phyloP scores from a whole-genome alignment of 2,888 invertebrate species.

The Serrognathus titanus region DNA sequence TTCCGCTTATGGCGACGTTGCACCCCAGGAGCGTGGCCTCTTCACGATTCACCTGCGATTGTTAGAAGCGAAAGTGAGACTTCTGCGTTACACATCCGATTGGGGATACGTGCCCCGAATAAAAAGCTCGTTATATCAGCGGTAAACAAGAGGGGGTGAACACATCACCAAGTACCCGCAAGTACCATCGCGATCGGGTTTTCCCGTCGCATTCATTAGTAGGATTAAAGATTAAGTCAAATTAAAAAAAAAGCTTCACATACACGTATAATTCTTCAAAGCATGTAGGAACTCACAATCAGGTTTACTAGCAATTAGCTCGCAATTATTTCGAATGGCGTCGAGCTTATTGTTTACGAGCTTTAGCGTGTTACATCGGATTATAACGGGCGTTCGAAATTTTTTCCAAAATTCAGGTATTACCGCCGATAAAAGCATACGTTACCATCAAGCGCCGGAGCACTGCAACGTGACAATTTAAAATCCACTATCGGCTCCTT shows the following conservation, averaged over 20 bases:
- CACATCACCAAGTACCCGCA: too few species aligned
- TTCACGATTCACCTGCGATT: too few species aligned
- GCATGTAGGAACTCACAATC: slow-evolving; percentile 11
- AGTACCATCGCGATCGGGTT: too few species aligned
- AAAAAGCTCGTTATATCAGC: slow-evolving; percentile 25
- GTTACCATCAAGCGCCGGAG: slow-evolving; percentile 29
- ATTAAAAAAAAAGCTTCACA: too few species aligned
- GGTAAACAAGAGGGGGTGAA: too few species aligned
- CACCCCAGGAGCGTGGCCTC: too few species aligned
- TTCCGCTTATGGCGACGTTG: too few species aligned
- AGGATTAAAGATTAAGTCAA: too few species aligned
- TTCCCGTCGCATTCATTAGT: too few species aligned
- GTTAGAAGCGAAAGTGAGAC: slow-evolving; percentile 12
- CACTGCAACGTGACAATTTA: slow-evolving; percentile 38
- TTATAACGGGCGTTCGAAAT: slow-evolving; percentile 31
- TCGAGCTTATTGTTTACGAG: slow-evolving; percentile 38
- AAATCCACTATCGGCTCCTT: slow-evolving; percentile 39
- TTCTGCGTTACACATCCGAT: slow-evolving; percentile 16
- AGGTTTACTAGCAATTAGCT: slow-evolving; percentile 11
- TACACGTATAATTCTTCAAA: too few species aligned
- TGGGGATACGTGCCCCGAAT: slow-evolving; percentile 22
- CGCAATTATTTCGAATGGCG: slow-evolving; percentile 26
- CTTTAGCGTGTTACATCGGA: slow-evolving; percentile 36
- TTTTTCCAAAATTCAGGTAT: slow-evolving; percentile 24
- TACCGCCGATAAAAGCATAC: slow-evolving; percentile 30